phyloP scores from a whole-genome alignment of 2,888 invertebrate genomes.

The Catocala fraxini region DNA sequence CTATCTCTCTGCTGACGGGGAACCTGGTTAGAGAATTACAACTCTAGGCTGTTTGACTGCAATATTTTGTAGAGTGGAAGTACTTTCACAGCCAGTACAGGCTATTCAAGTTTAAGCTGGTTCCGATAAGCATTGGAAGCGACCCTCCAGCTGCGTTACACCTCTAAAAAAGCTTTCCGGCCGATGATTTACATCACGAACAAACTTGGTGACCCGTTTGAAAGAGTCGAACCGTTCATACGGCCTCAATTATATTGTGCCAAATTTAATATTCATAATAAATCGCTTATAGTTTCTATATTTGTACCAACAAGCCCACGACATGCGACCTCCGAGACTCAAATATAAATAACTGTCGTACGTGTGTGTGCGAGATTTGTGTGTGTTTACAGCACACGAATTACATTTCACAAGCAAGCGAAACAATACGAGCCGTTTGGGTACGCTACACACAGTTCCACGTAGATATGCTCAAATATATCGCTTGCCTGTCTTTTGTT shows the following conservation, averaged over 20 bases:
- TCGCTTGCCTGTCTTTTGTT: neutral
- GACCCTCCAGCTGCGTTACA: too few species aligned
- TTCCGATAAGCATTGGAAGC: too few species aligned
- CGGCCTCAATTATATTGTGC: constrained; percentile 48
- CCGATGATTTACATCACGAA: neutral
- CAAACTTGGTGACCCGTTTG: neutral
- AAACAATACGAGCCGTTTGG: constrained; percentile 75
- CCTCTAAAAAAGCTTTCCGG: too few species aligned
- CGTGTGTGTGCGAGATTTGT: constrained; percentile 67
- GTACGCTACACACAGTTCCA: constrained; percentile 51
- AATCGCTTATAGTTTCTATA: constrained; percentile 59
- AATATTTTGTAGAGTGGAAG: too few species aligned
- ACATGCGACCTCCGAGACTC: constrained; percentile 76
- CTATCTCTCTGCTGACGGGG: too few species aligned
- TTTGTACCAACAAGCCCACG: constrained; percentile 60
- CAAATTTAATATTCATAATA: constrained; percentile 55
- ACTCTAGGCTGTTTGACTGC: too few species aligned
- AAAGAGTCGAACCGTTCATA: constrained; percentile 18
- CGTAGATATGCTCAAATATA: constrained; percentile 39
- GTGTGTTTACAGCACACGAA: constrained; percentile 73
- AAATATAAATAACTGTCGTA: constrained; percentile 70
- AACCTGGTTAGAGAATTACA: too few species aligned
- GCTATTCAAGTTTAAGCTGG: too few species aligned
- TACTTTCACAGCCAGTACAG: too few species aligned
- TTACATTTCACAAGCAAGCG: constrained; percentile 74